Base-by-base conservation (phyloP, 2,113 vertebrate genomes). In the Rousettus leschenaultii region DNA sequence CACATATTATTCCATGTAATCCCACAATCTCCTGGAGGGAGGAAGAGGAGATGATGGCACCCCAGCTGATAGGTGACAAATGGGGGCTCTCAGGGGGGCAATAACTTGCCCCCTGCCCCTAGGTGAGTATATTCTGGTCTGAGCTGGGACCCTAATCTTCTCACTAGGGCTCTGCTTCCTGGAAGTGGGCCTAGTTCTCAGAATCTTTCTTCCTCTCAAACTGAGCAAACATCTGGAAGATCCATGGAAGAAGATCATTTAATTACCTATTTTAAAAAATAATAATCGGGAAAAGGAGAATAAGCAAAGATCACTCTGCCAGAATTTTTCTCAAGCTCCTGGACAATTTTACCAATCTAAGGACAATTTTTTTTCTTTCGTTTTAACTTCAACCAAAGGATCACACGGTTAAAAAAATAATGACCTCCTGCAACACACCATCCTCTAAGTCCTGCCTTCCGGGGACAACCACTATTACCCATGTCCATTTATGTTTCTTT, bases 211-310 rank as follows among this genome's bases (percentile, higher is more conserved):
- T 84, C 71, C 68, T 68, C 73, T 93, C 73, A 85, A 80, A 83
- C 92, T 70, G 21, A 97, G 73, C 92, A 38, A 94, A 97, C 97
- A 98, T 98, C 97, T 98, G 98, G 97, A 93, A 95, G 97, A 96
- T 91, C 96, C 97, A 98, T 97, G 94, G 91, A 83, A 82, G 73
- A 26, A 66, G 59, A 89, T 68, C 91, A 77, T 91, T 93, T 94
- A 96, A 95, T 86, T 65, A 35, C 14, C 84, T 16, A 15, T 11
- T 24, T 10, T 16, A 79, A 57, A 61, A 61, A 59, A 40, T 43
- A 28, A 43, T 63, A 79, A 97, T 93, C 95, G 93, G 87, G 91
- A 89, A 96, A 96, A 95, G 94, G 75, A 96, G 96, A 96, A 94
- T 14, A 97, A 97, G 89, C 94, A 92, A 97, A 87, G 95, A 45